Conservation (phyloP, 2,113 vertebrate species). For the Gallinago jamesoni region DNA sequence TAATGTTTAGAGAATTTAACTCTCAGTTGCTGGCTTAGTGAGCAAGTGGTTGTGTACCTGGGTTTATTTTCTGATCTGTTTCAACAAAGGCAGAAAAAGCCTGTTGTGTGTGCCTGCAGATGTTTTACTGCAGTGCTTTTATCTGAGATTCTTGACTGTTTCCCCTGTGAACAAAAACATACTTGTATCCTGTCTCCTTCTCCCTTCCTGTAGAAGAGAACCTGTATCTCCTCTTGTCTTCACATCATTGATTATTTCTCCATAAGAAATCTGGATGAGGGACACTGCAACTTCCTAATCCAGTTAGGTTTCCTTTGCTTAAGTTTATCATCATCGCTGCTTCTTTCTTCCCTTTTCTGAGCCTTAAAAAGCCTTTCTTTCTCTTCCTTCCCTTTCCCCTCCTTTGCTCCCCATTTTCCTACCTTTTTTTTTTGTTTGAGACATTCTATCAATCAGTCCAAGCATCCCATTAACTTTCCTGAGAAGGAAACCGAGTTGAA, state of each 20-base stretch:
- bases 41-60: neutral
- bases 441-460: slow-evolving; percentile 78
- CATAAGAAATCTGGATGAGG: neutral
- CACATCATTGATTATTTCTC: neutral
- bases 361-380: slow-evolving; percentile 42
- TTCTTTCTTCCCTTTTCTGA: slow-evolving; percentile 38
- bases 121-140: neutral
- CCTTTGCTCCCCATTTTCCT: slow-evolving; percentile 2
- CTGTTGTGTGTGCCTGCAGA: neutral
- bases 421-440: slow-evolving; percentile 76
- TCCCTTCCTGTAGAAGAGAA: neutral
- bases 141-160: neutral
- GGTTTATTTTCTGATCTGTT: neutral
- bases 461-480: slow-evolving; percentile 80
- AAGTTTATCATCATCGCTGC: neutral
- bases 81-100: neutral
- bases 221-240: neutral
- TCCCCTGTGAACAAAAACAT: neutral
- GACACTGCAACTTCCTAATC: neutral
- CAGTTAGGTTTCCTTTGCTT: slow-evolving; percentile 21
- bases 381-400: slow-evolving; percentile 33
- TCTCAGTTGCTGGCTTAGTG: neutral
- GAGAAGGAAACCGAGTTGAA: slow-evolving; percentile 78
- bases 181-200: neutral
- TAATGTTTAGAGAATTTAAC: neutral